A percentile compares a stretch with the other conserved stretches of the same genome.
phyloP scores from a whole-genome alignment of 2,113 vertebrate genomes.

The Bambusicola thoracicus region DNA sequence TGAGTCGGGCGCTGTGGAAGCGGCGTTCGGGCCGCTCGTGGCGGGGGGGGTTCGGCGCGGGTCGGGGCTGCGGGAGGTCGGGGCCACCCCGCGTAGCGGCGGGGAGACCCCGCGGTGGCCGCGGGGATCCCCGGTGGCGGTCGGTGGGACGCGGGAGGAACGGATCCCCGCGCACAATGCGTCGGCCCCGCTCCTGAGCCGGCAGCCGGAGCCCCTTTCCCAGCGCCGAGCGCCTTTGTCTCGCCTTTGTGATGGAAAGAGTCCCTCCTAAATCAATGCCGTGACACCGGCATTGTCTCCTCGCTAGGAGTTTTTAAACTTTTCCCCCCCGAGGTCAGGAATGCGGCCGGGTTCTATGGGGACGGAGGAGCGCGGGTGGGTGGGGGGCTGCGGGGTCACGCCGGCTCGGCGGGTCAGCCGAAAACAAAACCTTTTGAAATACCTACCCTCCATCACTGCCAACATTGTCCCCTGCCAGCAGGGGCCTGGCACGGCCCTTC shows the following conservation, averaged over 20 bases:
- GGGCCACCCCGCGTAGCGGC: too few relatives aligned
- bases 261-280: slow-evolving; percentile 81
- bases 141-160: background rate
- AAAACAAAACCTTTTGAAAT: slow-evolving; percentile 86
- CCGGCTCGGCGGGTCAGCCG: slow-evolving; percentile 74
- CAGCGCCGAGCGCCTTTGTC: slow-evolving; percentile 78
- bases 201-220: slow-evolving; percentile 51
- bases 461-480: slow-evolving; percentile 85
- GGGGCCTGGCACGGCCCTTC: slow-evolving; percentile 84
- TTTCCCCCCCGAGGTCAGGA: slow-evolving; percentile 81
- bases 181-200: slow-evolving; percentile 22
- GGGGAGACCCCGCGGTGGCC: background rate
- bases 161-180: slow-evolving; percentile 33
- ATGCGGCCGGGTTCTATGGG: slow-evolving; percentile 81
- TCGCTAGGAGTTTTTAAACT: slow-evolving; percentile 77
- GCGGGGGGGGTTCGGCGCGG: too few relatives aligned
- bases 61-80: background rate
- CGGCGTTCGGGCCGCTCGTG: background rate
- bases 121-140: fast-evolving
- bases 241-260: slow-evolving; percentile 82
- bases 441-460: slow-evolving; percentile 86
- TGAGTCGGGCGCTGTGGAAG: slow-evolving; percentile 11
- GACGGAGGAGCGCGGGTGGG: slow-evolving; percentile 73
- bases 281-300: slow-evolving; percentile 83
- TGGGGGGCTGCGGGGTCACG: slow-evolving; percentile 77